Evolutionary conservation across 2,888 invertebrate species (phyloP), one percentile per base, ranked within the genome.

Genomic region (Idaea aversata): DNA sequence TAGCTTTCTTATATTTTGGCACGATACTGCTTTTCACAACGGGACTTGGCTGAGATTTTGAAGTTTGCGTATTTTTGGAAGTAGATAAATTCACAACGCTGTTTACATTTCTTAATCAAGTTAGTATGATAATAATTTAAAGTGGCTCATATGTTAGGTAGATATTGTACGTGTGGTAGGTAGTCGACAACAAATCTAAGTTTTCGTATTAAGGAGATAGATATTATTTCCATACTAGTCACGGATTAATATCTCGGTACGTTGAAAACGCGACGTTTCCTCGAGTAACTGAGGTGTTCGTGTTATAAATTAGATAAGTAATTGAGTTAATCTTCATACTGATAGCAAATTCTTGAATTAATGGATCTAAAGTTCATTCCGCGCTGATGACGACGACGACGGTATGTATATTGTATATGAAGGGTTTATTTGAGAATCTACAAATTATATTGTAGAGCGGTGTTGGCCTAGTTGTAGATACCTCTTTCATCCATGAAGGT

Each of bases 151-250:
- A 25, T 25, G 25, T 1, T 25, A 25, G 25, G 25, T 25, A 25
- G 25, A n/a, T n/a, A n/a, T n/a, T n/a, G n/a, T n/a, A n/a, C n/a
- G n/a, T n/a, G n/a, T n/a, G 25, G 25, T 25, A 25, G 25, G 25
- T 25, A 25, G 25, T 25, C 25, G 6, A 15, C 34, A 59, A 15
- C 59, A 59, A 59, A 59, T 59, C 16, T 59, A 59, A 59, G 59
- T 59, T 59, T 59, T 16, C 25, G 59, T 59, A 59, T 59, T 25
- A 59, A 59, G 16, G 15, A 34, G 34, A 59, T 59, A 16, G 34
- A 25, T 13, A 59, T 59, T 59, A 59, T 59, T 59, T 59, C 59
- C 34, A 59, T 59, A 59, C 34, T 59, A 59, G 59, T 34, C 25
- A 59, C 25, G 34, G 59, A 59, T 59, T 59, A 34, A 59, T 58